Evolutionary conservation across 1,140 invertebrate genomes (phyloP).

Genomic region (Drosophila kohkoa): DNA sequence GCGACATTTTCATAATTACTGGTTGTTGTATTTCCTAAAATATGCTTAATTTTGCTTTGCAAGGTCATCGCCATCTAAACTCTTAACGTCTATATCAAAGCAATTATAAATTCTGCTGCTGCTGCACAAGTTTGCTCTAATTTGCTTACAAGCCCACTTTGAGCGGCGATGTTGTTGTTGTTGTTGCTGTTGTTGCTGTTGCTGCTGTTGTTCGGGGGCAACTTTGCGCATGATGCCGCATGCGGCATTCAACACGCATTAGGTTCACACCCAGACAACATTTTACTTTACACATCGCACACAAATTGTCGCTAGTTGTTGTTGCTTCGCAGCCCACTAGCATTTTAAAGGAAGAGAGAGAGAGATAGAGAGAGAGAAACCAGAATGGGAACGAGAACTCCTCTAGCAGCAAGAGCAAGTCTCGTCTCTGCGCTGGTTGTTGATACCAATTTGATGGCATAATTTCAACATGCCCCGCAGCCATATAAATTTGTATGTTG

Average conservation of each 20-base stretch:
- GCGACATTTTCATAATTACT: background rate
- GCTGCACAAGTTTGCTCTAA: constrained; percentile 62
- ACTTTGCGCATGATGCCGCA: constrained; percentile 41
- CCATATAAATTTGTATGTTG: constrained; percentile 84
- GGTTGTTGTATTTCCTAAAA: background rate
- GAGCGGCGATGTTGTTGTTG: constrained; percentile 5
- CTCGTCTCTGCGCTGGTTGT: constrained; percentile 60
- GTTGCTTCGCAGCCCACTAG: constrained; percentile 54
- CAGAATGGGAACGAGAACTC: constrained; percentile 29
- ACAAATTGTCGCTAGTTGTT: constrained; percentile 73
- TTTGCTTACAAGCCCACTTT: constrained; percentile 71
- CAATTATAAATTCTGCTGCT: constrained; percentile 48
- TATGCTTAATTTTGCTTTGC: background rate
- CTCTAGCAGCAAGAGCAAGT: constrained; percentile 7
- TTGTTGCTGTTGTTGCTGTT: constrained; percentile 28
- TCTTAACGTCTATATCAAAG: constrained; percentile 68
- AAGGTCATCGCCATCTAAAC: constrained; percentile 40
- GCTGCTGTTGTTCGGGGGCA: constrained; percentile 31
- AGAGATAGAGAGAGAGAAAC: constrained; percentile 4
- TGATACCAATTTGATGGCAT: constrained; percentile 84
- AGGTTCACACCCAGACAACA: constrained; percentile 79
- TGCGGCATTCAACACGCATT: constrained; percentile 69
- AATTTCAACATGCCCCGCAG: constrained; percentile 82
- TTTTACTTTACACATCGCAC: constrained; percentile 79
- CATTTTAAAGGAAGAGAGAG: constrained; percentile 44